These are phyloP conservation scores for Petrocephalus zakoni DNA, from an alignment of 2,113 vertebrate species.

Conservation along the genomic window DNA sequence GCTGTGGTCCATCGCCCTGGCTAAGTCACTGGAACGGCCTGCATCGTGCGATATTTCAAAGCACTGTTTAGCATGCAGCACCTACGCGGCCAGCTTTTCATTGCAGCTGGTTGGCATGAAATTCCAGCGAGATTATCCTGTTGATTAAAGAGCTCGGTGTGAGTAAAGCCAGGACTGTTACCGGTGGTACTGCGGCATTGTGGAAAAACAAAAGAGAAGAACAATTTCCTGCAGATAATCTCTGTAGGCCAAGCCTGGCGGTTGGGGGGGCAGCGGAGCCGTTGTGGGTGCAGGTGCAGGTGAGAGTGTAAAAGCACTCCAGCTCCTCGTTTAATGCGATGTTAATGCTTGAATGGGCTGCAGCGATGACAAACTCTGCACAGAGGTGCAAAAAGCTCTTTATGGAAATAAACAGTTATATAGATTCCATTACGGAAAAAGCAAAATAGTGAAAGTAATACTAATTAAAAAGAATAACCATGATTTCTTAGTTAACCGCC, in stretches of 20 bases:
- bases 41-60: not conserved
- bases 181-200: not conserved
- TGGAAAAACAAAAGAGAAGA: not conserved
- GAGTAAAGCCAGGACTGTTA: not conserved
- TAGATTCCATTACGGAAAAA: not conserved
- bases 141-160: not conserved
- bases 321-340: not conserved
- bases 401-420: not conserved
- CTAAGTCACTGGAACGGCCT: not conserved
- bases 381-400: not conserved
- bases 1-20: too few species aligned
- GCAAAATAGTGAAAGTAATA: not conserved
- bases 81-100: not conserved
- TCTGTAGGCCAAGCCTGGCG: not conserved
- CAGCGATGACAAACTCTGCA: not conserved
- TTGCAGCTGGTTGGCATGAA: not conserved
- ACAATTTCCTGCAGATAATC: not conserved
- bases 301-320: not conserved
- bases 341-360: not conserved
- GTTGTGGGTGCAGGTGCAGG: not conserved
- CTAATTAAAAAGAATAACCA: not conserved
- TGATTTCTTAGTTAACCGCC: not conserved
- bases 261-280: not conserved
- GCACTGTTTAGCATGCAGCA: not conserved
- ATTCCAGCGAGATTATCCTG: not conserved